These are phyloP conservation scores for Hippoglossus hippoglossus DNA, from an alignment of 2,797 vertebrate species.

Conservation along the genomic window DNA sequence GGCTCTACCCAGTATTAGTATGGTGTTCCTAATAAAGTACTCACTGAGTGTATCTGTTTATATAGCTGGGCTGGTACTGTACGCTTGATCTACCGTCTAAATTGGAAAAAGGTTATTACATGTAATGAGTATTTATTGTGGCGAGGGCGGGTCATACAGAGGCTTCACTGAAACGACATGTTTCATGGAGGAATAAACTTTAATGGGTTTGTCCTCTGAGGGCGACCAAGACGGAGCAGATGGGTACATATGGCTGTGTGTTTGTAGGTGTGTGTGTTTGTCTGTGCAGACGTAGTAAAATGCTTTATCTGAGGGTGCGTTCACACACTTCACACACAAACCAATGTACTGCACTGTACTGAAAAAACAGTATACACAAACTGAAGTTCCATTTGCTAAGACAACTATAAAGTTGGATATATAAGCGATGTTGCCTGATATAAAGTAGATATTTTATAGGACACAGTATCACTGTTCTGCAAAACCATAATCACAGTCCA, in stretches of 20 bases:
- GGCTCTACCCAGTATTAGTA: neutral
- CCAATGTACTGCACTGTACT: neutral
- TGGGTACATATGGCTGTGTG: slow-evolving; percentile 14
- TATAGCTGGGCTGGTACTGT: slow-evolving; percentile 4
- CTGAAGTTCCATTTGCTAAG: neutral
- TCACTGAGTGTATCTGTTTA: neutral
- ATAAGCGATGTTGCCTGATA: no score
- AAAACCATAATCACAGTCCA: no score
- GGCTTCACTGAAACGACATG: slow-evolving; percentile 28
- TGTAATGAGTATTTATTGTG: slow-evolving; percentile 41
- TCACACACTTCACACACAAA: neutral
- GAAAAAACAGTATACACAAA: neutral
- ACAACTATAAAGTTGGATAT: neutral
- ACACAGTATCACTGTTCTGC: no score
- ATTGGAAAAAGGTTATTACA: slow-evolving; percentile 43
- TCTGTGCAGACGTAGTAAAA: neutral
- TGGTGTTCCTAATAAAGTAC: neutral
- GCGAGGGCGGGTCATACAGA: slow-evolving; percentile 33
- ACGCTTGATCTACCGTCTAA: slow-evolving; percentile 25
- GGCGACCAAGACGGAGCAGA: slow-evolving; percentile 31
- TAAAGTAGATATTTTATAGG: no score
- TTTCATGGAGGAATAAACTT: slow-evolving; percentile 59
- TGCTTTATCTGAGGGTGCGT: neutral
- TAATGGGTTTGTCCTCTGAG: slow-evolving; percentile 59
- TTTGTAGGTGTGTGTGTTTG: slow-evolving; percentile 2